Percentiles rank a stretch among this genome's conserved stretches.
These are phyloP conservation scores for Drosophila diplacantha DNA, from an alignment of 2,888 invertebrate genomes.

Conservation along the genomic window DNA sequence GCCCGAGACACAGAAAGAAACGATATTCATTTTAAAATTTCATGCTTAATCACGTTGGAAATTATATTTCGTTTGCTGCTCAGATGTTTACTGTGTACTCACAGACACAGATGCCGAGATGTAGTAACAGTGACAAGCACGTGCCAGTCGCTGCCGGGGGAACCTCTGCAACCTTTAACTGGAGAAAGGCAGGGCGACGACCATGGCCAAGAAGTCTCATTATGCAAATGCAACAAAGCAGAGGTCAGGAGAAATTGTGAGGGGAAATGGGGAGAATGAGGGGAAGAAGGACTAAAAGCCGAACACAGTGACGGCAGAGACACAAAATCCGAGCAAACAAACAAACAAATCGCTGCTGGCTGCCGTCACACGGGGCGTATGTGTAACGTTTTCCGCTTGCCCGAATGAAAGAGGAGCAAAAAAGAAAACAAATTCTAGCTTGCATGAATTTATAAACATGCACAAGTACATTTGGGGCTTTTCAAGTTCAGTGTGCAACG, in stretches of 20 bases:
- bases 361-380: constrained; percentile 43
- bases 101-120: constrained; percentile 22
- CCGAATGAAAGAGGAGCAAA: constrained; percentile 7
- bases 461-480: constrained; percentile 42
- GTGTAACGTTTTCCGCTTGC: constrained; percentile 47
- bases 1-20: constrained; percentile 16
- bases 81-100: neutral
- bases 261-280: neutral
- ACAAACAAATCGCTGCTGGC: constrained; percentile 25
- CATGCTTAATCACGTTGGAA: neutral
- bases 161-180: constrained; percentile 46
- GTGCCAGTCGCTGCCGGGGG: constrained; percentile 35
- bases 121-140: constrained; percentile 28
- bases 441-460: constrained; percentile 24
- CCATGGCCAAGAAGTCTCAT: constrained; percentile 56
- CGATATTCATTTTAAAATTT: neutral
- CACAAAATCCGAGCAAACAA: constrained; percentile 20
- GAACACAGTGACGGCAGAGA: constrained; percentile 11
- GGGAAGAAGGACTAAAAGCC: neutral
- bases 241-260: constrained; percentile 7
- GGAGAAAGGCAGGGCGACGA: constrained; percentile 41
- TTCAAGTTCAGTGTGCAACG: constrained; percentile 13
- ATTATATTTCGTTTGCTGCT: neutral
- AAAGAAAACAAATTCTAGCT: constrained; percentile 12
- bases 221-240: constrained; percentile 47